Evolutionary conservation across 2,888 invertebrate species (phyloP), one percentile per base, ranked within the genome.

Genomic region (Drosophila mettleri): DNA sequence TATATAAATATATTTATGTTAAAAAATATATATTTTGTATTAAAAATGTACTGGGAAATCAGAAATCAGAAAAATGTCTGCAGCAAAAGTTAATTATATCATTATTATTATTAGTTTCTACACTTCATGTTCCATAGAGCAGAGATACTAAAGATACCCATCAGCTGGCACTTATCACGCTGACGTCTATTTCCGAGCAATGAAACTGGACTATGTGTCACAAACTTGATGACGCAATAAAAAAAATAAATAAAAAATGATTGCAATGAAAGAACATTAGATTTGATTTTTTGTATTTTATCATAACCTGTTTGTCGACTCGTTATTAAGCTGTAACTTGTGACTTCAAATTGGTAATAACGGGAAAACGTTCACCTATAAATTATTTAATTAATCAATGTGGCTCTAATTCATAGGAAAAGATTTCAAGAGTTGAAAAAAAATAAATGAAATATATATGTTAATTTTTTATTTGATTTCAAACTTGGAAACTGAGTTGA

Each of bases 151-250:
- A 3, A 16, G n/a, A 38, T 45, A 8, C 3, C 22, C 24, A 27
- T 16, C 16, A 22, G 22, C 7, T 5, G 5, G 4, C 8, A 6
- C 9, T 39, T 48, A 53, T 52, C 33, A 34, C 3, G 24, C 43
- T 20, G 38, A 49, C 34, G 31, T 10, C 27, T 27, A 38, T 61
- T 43, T 22, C 51, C 53, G 41, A 52, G 20, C 8, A 6, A 24
- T 6, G 24, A 9, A 31, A 6, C 41, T 38, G 0, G 12, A 16
- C 22, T 16, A 43, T 70, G 66, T 72, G 63, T 73, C 71, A 75
- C 27, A 9, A 6, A 16, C 10, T 18, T 39, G 55, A 58, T 76
- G 76, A 74, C 73, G 73, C 57, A 64, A n/a, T n/a, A 75, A 63
- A 70, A 12, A 9, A 10, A 49, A 20, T 48, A n/a, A 48, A 20